Evolutionary conservation across 2,888 invertebrate species (phyloP), one percentile per base, ranked within the genome.

Genomic region (Nomada fucata): DNA sequence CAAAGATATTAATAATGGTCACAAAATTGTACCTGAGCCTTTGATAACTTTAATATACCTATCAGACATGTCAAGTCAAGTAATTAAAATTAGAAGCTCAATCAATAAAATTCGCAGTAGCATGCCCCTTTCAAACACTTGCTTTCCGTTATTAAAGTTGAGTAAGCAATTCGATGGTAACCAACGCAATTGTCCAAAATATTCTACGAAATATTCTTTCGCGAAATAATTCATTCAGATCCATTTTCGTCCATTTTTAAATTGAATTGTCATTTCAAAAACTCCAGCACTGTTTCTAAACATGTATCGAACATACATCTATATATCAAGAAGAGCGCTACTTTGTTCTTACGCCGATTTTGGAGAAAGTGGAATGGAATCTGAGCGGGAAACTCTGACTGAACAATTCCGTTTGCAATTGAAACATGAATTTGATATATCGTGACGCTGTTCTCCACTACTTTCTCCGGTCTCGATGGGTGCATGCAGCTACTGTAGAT

Each of bases 401-500:
- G 57, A 47, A 5, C 20, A 9, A 52, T n/a, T 50, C 57, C 26
- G 4, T 44, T 60, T 18, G 53, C 11, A 42, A 52, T 61, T 13
- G 13, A 36, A 59, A 42, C 3, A n/a, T 78, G 47, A 53, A 53
- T 67, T 20, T 63, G 15, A 42, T 7, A 44, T 59, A 59, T 47
- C 47, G 15, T 47, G 15, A 47, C 15, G 47, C 15, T 26, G 3
- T 64, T 23, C 11, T 47, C 13, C 59, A 29, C 61, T 84, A 79
- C 74, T 87, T 87, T 82, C 75, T 87, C 79, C 71, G 68, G 74
- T 78, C 67, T 69, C 69, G 59, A 73, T 68, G 64, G 75, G 47
- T 82, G 86, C 87, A 87, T 86, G 86, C 65, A 70, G 69, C 79
- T 82, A 65, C 50, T 57, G 76, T 84, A 82, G 83, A 68, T 29